phyloP scores from a whole-genome alignment of 2,888 invertebrate genomes.

The Eustalomyia histrio region DNA sequence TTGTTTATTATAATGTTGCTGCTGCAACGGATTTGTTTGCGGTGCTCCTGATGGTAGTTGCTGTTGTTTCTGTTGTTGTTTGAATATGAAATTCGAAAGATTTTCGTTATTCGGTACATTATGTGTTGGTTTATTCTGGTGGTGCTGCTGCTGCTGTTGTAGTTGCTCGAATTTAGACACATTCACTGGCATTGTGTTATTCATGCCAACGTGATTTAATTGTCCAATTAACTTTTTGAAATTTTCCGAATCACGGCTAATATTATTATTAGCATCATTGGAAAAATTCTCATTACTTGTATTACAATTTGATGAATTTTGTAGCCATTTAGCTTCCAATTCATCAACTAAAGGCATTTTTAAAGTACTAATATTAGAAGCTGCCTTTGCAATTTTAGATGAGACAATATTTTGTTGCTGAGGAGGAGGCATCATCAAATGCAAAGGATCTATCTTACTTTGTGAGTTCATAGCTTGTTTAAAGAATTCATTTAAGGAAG shows the following conservation, averaged over 20 bases:
- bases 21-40: conserved; percentile 68
- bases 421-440: conserved; percentile 34
- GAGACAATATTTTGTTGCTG: conserved; percentile 44
- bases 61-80: conserved; percentile 75
- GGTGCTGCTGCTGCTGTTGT: conserved; percentile 15
- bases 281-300: conserved; percentile 31
- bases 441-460: conserved; percentile 24
- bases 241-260: conserved; percentile 70
- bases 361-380: conserved; percentile 58
- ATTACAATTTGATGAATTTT: conserved; percentile 68
- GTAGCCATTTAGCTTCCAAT: conserved; percentile 77
- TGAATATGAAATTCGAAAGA: conserved; percentile 74
- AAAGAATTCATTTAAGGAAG: conserved; percentile 76
- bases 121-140: conserved; percentile 47
- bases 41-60: conserved; percentile 67
- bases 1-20: conserved; percentile 46
- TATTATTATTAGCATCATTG: conserved; percentile 61
- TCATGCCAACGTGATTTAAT: conserved; percentile 56
- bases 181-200: conserved; percentile 61
- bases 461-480: conserved; percentile 72
- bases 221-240: conserved; percentile 76
- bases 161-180: conserved; percentile 50
- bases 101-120: conserved; percentile 72
- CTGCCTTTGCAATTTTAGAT: conserved; percentile 42
- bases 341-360: conserved; percentile 76